Conservation (phyloP, 2,113 vertebrate species). For the Lepus europaeus region DNA sequence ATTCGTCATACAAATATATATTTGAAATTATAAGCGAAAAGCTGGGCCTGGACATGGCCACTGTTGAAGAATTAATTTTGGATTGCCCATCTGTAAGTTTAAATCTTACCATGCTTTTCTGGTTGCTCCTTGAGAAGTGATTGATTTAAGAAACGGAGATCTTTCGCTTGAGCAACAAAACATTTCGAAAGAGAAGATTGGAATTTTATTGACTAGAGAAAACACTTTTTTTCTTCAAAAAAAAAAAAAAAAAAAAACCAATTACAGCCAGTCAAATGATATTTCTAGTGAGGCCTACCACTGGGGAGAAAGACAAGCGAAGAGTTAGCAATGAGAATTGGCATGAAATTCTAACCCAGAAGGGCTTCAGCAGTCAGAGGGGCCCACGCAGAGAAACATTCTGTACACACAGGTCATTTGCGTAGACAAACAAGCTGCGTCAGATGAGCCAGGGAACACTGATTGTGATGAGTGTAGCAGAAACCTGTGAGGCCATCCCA, state of each 20-base stretch:
- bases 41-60: slow-evolving; percentile 83
- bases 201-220: slow-evolving; percentile 22
- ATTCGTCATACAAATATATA: slow-evolving; percentile 89
- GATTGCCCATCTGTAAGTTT: slow-evolving; percentile 90
- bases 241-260: not conserved
- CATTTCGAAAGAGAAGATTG: not conserved
- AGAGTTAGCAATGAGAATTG: not conserved
- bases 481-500: not conserved
- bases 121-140: not conserved
- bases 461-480: not conserved
- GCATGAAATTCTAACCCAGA: slow-evolving; percentile 14
- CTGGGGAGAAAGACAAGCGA: slow-evolving; percentile 3
- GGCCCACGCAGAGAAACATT: not conserved
- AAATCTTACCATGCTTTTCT: slow-evolving; percentile 20
- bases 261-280: not conserved
- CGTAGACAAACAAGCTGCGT: not conserved
- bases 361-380: not conserved
- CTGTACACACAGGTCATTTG: not conserved
- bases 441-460: not conserved
- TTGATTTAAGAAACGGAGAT: not conserved
- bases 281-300: slow-evolving; percentile 4
- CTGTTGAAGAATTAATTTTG: slow-evolving; percentile 91
- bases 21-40: slow-evolving; percentile 88
- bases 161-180: not conserved
- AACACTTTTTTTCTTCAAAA: not conserved